phyloP scores from a whole-genome alignment of 2,113 vertebrate genomes.

The Melanerpes aurifrons region DNA sequence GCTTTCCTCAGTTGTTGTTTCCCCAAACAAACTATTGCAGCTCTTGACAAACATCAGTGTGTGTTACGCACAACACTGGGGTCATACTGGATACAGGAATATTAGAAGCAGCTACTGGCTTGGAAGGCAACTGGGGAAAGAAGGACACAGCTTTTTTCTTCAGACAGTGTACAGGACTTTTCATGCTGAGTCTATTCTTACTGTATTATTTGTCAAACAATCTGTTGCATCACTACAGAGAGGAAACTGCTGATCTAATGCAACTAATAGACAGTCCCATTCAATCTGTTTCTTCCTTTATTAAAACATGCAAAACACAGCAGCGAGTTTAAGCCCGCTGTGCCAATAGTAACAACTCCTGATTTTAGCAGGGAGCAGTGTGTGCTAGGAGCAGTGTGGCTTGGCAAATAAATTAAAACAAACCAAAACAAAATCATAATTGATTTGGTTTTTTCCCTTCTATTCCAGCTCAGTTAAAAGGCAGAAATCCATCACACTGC shows the following conservation, averaged over 20 bases:
- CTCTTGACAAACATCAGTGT: not conserved
- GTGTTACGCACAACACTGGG: not conserved
- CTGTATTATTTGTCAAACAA: not conserved
- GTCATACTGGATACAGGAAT: not conserved
- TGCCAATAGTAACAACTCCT: conserved; percentile 57
- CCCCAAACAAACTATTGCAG: not conserved
- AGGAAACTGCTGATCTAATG: conserved; percentile 47
- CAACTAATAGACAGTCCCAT: conserved; percentile 12
- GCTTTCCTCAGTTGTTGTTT: not conserved
- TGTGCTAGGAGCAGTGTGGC: conserved; percentile 29
- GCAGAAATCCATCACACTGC: not conserved
- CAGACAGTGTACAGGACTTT: conserved; percentile 30
- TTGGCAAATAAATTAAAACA: conserved; percentile 47
- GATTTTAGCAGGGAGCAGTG: conserved; percentile 42
- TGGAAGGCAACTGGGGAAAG: not conserved
- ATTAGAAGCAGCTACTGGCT: conserved; percentile 57
- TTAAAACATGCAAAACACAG: conserved; percentile 40
- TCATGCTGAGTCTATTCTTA: not conserved
- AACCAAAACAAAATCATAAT: not conserved
- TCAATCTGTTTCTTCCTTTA: conserved; percentile 51
- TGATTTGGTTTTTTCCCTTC: conserved; percentile 38
- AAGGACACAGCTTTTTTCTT: not conserved
- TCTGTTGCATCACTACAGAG: conserved; percentile 34
- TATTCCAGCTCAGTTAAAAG: not conserved
- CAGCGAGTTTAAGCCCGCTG: conserved; percentile 13